Conservation (phyloP, 2,113 vertebrate species). For the Syrrhaptes paradoxus region DNA sequence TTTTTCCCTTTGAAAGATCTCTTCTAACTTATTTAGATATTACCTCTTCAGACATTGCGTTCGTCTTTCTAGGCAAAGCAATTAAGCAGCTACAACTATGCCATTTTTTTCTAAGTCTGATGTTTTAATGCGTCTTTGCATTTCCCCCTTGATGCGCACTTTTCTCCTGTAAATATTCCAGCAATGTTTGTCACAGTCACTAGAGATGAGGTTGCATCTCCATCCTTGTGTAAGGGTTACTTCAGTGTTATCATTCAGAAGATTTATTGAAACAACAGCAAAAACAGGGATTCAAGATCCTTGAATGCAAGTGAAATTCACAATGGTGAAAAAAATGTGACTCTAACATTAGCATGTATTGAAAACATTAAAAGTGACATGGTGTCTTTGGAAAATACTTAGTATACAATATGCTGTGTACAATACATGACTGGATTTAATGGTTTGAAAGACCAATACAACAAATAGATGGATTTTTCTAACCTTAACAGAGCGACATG, state of each 20-base stretch:
- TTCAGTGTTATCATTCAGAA: background rate
- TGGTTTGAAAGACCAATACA: background rate
- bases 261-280: background rate
- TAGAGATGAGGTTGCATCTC: background rate
- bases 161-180: background rate
- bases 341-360: background rate
- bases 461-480: background rate
- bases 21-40: background rate
- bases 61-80: background rate
- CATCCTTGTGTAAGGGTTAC: background rate
- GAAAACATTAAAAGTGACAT: background rate
- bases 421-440: background rate
- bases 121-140: background rate
- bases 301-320: background rate
- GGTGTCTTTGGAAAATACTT: background rate
- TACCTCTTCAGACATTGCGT: background rate
- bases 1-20: background rate
- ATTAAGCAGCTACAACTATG: background rate
- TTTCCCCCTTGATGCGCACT: background rate
- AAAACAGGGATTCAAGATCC: background rate
- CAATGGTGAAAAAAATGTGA: fast-evolving
- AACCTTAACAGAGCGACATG: background rate
- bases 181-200: fast-evolving
- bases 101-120: background rate
- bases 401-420: background rate